Evolutionary conservation across 2,113 vertebrate species (phyloP).

Genomic region (Pseudolaguvia tuberculata): DNA sequence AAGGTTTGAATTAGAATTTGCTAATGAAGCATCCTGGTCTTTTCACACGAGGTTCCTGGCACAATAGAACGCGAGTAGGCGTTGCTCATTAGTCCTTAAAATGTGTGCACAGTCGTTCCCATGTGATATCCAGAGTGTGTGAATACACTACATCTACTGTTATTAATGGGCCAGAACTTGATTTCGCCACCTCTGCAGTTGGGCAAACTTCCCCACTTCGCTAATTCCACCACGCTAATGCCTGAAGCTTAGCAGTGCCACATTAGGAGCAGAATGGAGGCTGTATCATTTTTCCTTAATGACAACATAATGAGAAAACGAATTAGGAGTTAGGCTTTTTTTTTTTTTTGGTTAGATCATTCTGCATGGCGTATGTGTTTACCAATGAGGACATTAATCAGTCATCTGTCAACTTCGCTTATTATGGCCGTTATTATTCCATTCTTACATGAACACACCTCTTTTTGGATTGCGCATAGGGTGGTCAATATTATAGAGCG

Average conservation of each 20-base stretch:
- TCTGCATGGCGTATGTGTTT: conserved; percentile 23
- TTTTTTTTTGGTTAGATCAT: conserved; percentile 20
- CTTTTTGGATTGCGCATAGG: conserved; percentile 21
- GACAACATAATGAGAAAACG: conserved; percentile 44
- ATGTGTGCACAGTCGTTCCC: conserved; percentile 13
- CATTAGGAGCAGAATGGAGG: conserved; percentile 38
- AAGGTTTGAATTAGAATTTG: background rate
- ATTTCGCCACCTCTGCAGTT: conserved; percentile 31
- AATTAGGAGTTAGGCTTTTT: conserved; percentile 29
- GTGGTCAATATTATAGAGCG: conserved; percentile 36
- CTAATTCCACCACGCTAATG: conserved; percentile 41
- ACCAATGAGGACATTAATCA: conserved; percentile 46
- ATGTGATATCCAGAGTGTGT: conserved; percentile 3
- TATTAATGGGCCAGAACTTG: conserved; percentile 38
- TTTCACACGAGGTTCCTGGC: conserved; percentile 3
- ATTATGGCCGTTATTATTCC: conserved; percentile 9
- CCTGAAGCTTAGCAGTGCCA: conserved; percentile 32
- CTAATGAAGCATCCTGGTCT: conserved; percentile 24
- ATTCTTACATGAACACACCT: background rate
- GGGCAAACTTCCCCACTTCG: conserved; percentile 24
- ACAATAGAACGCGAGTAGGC: conserved; percentile 11
- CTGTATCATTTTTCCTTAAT: conserved; percentile 44
- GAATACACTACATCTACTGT: conserved; percentile 2
- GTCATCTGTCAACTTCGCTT: conserved; percentile 25
- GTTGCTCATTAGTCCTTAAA: conserved; percentile 35